phyloP scores from a whole-genome alignment of 2,888 invertebrate genomes.

The Synanthedon andrenaeformis region DNA sequence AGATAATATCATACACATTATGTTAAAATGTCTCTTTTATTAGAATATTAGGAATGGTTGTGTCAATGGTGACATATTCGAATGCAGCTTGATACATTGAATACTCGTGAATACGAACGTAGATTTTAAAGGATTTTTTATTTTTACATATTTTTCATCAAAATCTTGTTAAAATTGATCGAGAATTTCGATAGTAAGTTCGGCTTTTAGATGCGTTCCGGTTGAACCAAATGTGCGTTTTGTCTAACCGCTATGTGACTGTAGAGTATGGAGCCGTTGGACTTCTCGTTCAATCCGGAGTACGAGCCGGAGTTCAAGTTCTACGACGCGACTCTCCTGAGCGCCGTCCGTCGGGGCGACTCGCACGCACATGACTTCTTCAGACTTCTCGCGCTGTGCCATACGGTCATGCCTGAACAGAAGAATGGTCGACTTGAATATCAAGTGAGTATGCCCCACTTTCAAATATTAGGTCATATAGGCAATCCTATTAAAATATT shows the following conservation, averaged over 20 bases:
- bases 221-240: too few species aligned
- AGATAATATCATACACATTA: too few species aligned
- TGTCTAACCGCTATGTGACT: not conserved
- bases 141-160: too few species aligned
- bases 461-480: not conserved
- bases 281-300: conserved; percentile 95
- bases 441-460: conserved; percentile 62
- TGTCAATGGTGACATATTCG: too few species aligned
- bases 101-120: too few species aligned
- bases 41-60: too few species aligned
- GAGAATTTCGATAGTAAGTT: too few species aligned
- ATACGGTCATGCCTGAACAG: conserved; percentile 98
- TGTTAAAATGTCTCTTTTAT: too few species aligned
- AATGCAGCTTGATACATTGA: too few species aligned
- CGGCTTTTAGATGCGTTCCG: too few species aligned
- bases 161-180: too few species aligned
- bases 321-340: conserved; percentile 88
- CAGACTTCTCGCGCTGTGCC: conserved; percentile 92
- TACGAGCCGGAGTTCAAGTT: conserved; percentile 94
- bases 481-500: not conserved
- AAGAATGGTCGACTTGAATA: conserved; percentile 85
- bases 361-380: conserved; percentile 88
- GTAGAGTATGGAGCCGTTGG: conserved; percentile 83
- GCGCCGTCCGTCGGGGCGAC: conserved; percentile 83
- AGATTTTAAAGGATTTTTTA: too few species aligned